Base-by-base conservation (phyloP, 2,888 invertebrate species). In the Charanyca ferruginea region DNA sequence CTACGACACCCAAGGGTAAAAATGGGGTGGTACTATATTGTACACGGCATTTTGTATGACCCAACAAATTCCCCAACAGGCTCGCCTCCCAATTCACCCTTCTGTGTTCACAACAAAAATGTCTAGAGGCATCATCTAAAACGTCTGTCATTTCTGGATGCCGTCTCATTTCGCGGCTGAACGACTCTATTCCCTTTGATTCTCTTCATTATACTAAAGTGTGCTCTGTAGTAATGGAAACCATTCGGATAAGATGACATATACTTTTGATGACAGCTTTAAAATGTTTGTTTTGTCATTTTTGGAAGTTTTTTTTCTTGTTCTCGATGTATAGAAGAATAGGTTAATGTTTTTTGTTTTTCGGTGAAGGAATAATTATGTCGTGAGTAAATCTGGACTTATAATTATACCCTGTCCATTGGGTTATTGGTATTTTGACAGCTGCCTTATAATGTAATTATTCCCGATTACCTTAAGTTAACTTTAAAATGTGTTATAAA, bases 131-230 rank as follows among this genome's bases (percentile, higher is more conserved):
- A 83, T 89, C 87, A 87, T 79, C 73, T 69, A 51, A 86, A 86
- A 85, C 85, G 87, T 86, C 88, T 85, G 88, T 89, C 91, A 89
- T 90, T 83, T 86, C 85, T 83, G 82, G 83, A 85, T 86, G 85
- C 81, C 86, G 82, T 85, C 88, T 91, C 90, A 92, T 93, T 93
- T 91, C 91, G 87, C 92, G 90, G 89, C 75, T 86, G 87, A 86
- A 85, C 85, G 89, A 83, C 66, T 85, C 85, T 77, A 81, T 85
- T 85, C 85, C 83, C 77, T 90, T 90, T 89, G 90, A 90, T 90
- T 89, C 84, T 81, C 80, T 83, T 86, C 88, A 89, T 89, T 90
- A 89, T 85, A 66, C 74, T 66, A 47, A 73, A 82, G 67, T 71
- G 74, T 65, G 49, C 64, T 48, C 45, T 48, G 44, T 42, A 66